Evolutionary conservation across 30 jellyfish, hydroid and myxozoan genomes (phyloP).

Genomic region (Rhopilema esculentum): DNA sequence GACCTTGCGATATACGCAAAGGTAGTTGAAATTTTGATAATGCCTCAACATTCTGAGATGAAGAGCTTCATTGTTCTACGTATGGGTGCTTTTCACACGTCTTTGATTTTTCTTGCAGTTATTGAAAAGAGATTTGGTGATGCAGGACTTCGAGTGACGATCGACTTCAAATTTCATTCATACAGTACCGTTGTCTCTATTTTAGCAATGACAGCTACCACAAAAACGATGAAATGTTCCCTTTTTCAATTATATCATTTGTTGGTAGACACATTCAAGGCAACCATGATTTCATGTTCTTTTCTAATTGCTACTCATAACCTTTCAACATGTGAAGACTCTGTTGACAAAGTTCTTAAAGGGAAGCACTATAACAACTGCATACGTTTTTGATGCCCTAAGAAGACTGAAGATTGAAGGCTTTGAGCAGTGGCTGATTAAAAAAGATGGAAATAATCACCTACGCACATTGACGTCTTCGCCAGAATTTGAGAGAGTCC

Average conservation of each 20-base stretch:
- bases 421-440: constrained; percentile 38
- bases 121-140: constrained; percentile 61
- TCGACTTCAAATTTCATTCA: constrained; percentile 64
- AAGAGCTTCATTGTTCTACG: constrained; percentile 62
- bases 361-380: constrained; percentile 66
- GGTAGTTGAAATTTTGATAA: constrained; percentile 66
- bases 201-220: constrained; percentile 31
- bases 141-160: constrained; percentile 74
- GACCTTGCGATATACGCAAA: constrained; percentile 76
- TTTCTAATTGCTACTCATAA: background rate
- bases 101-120: constrained; percentile 51
- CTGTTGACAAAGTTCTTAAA: constrained; percentile 43
- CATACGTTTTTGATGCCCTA: constrained; percentile 63
- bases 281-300: too few relatives aligned
- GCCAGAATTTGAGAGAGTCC: constrained; percentile 9
- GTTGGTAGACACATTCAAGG: too few relatives aligned
- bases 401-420: constrained; percentile 39
- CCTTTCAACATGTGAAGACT: constrained; percentile 27
- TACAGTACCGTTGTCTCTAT: constrained; percentile 10
- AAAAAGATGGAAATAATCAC: constrained; percentile 12
- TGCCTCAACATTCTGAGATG: constrained; percentile 42
- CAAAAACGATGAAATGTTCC: too few relatives aligned
- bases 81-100: constrained; percentile 77
- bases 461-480: constrained; percentile 15
- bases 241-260: too few relatives aligned